Conservation (phyloP, 2,113 vertebrate genomes). For the Benitochromis conjunctus region DNA sequence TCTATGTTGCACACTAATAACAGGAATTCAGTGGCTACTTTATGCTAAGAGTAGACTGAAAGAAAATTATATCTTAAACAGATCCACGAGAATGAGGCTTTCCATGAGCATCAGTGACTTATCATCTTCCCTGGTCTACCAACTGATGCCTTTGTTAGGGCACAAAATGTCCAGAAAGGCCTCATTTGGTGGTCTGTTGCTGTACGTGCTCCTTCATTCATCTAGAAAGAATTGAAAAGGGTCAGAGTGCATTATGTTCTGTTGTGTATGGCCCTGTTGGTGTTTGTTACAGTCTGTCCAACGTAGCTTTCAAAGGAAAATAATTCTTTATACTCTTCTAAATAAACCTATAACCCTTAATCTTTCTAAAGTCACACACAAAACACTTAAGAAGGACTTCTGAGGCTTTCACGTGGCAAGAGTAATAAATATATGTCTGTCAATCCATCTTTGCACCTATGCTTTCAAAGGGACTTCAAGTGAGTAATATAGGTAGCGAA, state of each 20-base stretch:
- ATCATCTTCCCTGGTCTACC: not conserved
- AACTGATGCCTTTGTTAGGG: not conserved
- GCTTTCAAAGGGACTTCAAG: not conserved
- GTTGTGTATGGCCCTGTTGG: not conserved
- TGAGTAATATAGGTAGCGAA: not conserved
- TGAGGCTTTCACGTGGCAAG: not conserved
- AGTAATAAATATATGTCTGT: not conserved
- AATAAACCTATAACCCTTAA: not conserved
- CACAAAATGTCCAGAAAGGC: not conserved
- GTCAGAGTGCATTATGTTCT: not conserved
- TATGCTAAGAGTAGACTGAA: no score
- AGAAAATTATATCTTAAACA: not conserved
- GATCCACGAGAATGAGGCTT: not conserved
- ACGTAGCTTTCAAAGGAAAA: not conserved
- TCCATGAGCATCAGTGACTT: not conserved
- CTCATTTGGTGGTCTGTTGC: not conserved
- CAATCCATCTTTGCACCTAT: not conserved
- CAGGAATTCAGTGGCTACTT: not conserved
- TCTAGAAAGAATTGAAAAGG: not conserved
- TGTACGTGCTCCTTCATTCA: not conserved
- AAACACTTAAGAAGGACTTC: not conserved
- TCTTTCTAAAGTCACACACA: not conserved
- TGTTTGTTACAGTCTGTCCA: not conserved
- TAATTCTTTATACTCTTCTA: not conserved
- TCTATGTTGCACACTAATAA: not conserved